Evolutionary conservation across 1,140 invertebrate species (phyloP), one percentile per base, ranked within the genome.

Genomic region (Brachionus rotundiformis): DNA sequence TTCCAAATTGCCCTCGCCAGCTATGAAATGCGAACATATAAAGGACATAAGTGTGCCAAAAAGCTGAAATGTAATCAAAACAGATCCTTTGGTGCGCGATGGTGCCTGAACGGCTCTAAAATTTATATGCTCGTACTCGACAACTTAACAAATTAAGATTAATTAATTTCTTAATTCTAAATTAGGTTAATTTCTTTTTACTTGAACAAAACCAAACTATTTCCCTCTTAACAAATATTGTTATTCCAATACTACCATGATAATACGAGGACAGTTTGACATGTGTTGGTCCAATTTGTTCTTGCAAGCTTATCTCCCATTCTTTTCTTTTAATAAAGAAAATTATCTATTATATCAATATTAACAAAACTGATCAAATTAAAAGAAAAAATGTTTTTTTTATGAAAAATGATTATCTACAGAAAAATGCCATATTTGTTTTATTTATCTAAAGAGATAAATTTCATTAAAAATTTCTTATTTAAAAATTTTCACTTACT

Each of bases 1-100:
- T 84, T 94, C 93, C 0, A 94, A 82, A 27, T 86, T 86, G 7
- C 85, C 85, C 73, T 88, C 85, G 82, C 88, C 87, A 80, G 89
- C 88, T 0, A 94, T 94, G 83, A 97, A 90, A 90, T 98, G 95
- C 25, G 93, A 94, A 10, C 94, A 96, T 0, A 97, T 92, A 86
- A 98, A 97, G 5, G 97, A 89, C 87, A 96, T 94, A 19, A 94
- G 94, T 0, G 94, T 95, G 1, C 95, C 95, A 88, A 98, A 98
- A 13, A 98, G 87, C 83, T 93, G 92, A 84, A 98, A 93, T 8
- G 92, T 92, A 83, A 95, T 92, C 0, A 93, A 94, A 16, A 96
- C 91, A 11, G 94, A 94, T 5, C 95, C 95, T 89, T 98, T 97
- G 0, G 95, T 97, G 81, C 93, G 91, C 85, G 96, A 94, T 71